Percentiles rank a stretch among this genome's conserved stretches.
Evolutionary conservation across 2,113 vertebrate genomes (phyloP).

Genomic region (Oryctolagus cuniculus): mOryCun1.1 NC_091440.1:105538001-105538500

Average conservation of each 20-base stretch:
- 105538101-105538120: slow-evolving; percentile 29
- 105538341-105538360: not conserved
- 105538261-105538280: not conserved
- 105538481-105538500: not conserved
- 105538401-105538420: not conserved
- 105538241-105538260: not conserved
- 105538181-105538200: not conserved
- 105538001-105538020: not conserved
- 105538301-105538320: not conserved
- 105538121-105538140: not conserved
- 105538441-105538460: slow-evolving; percentile 12
- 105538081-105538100: not conserved
- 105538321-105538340: not conserved
- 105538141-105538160: slow-evolving; percentile 22
- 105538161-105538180: slow-evolving; percentile 27
- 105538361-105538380: not conserved
- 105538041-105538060: not conserved
- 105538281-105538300: not conserved
- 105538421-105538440: not conserved
- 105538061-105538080: not conserved
- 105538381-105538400: not conserved
- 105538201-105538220: not conserved
- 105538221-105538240: not conserved
- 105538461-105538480: not conserved
- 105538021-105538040: not conserved